Base-by-base conservation (phyloP, 2,797 vertebrate species). In the Epinephelus coioides region DNA sequence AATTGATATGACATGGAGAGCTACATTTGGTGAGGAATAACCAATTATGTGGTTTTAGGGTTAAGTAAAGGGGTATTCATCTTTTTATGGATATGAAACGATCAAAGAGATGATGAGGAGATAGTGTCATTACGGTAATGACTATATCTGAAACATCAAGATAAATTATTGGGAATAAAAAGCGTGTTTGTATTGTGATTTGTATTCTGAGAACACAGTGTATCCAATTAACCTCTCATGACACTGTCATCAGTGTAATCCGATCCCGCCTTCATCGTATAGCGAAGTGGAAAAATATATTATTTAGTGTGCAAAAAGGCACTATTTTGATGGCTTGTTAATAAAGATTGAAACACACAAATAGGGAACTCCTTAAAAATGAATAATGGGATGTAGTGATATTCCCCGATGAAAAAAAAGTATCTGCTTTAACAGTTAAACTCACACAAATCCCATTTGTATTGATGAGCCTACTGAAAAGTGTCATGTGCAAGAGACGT, bases 181-280 rank as follows among this genome's bases (percentile, higher is more conserved):
- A n/a, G 17, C n/a, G 50, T n/a, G 50, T 80, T 69, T 78, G 30
- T 71, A 23, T 83, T 71, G 27, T 81, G 69, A 88, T 86, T 84
- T 78, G 55, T 46, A 71, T 81, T 56, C 53, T 61, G 56, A 79
- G 19, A 76, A 79, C 67, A 82, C 21, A 53, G 13, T 56, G 30
- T 44, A 62, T 79, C 71, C 80, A 91, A 92, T 93, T 93, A 94
- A 88, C 92, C 90, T 85, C 43, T 62, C 6, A 27, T 71, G 69
- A 85, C 57, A 57, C 44, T 19, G 54, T 47, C 15, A 60, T 85
- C 78, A 50, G 51, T 65, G 38, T 68, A 63, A 81, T 73, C 54
- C 40, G 57, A 53, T 21, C 23, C 40, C 44, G 43, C 40, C 67
- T 80, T 86, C 69, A 75, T 40, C 27, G 69, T 49, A 76, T 43